A percentile compares a stretch with the other conserved stretches of the same genome.
These are phyloP conservation scores for Meloidogyne hapla DNA, from an alignment of 1,140 invertebrate species.

Conservation along the genomic window DNA sequence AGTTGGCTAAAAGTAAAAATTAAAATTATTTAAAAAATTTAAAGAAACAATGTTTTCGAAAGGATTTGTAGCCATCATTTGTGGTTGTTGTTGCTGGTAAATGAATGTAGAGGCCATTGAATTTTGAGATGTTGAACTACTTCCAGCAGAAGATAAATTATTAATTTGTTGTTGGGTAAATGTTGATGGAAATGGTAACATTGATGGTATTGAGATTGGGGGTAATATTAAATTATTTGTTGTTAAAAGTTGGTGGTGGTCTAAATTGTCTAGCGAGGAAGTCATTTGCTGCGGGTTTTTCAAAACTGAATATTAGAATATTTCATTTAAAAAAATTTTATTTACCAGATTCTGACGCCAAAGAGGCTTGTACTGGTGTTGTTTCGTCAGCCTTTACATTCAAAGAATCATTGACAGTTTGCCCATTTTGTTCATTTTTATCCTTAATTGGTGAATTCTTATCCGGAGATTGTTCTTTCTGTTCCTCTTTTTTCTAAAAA, in stretches of 20 bases:
- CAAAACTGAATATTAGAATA: neutral
- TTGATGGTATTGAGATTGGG: neutral
- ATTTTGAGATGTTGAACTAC: neutral
- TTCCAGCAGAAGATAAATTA: neutral
- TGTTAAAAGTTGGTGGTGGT: neutral
- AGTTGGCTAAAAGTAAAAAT: neutral
- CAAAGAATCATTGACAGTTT: neutral
- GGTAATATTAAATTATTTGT: neutral
- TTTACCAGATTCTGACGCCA: neutral
- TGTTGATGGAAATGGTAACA: neutral
- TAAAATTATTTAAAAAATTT: conserved; percentile 8
- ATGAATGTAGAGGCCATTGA: neutral
- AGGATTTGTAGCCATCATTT: conserved; percentile 1
- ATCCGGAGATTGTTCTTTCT: neutral
- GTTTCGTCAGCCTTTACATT: neutral
- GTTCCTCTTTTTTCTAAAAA: neutral
- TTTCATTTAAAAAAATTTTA: neutral
- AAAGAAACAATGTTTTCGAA: neutral
- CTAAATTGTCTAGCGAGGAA: neutral
- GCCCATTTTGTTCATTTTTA: neutral
- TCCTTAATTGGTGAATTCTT: neutral
- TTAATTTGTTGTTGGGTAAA: neutral
- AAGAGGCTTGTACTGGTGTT: neutral
- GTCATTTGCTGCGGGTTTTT: neutral
- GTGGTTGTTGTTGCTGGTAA: neutral